Conservation (phyloP, 2,113 vertebrate species). For the Alligator sinensis region DNA sequence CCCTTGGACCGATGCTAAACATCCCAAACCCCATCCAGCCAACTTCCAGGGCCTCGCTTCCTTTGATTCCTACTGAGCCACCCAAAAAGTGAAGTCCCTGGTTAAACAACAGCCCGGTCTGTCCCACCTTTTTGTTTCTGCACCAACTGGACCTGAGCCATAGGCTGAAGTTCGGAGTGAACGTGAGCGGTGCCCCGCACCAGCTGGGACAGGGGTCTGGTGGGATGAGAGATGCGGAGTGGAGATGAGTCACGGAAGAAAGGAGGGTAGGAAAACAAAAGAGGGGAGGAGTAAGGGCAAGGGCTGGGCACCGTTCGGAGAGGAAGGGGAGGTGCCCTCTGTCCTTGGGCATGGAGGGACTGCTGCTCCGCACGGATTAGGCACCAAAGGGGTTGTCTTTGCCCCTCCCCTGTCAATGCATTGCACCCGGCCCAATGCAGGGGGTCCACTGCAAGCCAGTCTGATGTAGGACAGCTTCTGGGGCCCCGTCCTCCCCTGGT, state of each 20-base stretch:
- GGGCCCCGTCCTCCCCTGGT: neutral
- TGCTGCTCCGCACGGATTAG: neutral
- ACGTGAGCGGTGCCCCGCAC: neutral
- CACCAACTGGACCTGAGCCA: neutral
- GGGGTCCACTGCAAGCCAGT: too few species aligned
- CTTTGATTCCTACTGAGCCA: neutral
- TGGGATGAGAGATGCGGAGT: neutral
- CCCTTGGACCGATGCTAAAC: neutral
- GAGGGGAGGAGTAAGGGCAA: neutral
- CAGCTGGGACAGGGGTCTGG: neutral
- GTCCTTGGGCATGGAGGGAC: neutral
- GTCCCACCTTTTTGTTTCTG: neutral
- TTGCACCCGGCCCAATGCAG: neutral
- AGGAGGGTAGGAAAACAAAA: neutral
- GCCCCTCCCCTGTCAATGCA: neutral
- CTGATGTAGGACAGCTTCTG: neutral
- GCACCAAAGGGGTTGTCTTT: neutral
- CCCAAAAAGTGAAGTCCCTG: neutral
- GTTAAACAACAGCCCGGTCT: neutral
- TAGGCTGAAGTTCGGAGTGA: neutral
- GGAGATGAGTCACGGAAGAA: neutral
- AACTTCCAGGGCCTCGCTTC: neutral
- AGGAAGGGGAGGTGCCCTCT: neutral
- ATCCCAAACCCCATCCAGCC: neutral
- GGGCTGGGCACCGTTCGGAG: accelerated